Evolutionary conservation across 2,888 invertebrate genomes (phyloP).

Genomic region (Cephus spinipes): DNA sequence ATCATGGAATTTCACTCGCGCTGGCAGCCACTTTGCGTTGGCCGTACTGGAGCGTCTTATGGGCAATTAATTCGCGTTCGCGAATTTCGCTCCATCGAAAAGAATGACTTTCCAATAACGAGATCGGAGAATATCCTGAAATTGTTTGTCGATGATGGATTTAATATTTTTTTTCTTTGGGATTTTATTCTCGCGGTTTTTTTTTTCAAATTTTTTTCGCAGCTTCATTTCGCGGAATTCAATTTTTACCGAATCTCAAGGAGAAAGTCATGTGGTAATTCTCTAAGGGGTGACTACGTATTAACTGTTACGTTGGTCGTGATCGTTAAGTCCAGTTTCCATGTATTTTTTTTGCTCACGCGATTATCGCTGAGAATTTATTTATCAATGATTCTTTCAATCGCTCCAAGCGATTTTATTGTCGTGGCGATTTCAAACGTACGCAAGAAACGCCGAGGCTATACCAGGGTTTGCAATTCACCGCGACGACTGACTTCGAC

Average conservation of each 20-base stretch:
- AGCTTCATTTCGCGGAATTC: background rate
- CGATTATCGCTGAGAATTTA: background rate
- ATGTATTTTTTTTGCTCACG: background rate
- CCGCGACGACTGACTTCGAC: conserved; percentile 1
- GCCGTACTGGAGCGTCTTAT: background rate
- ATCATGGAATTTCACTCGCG: background rate
- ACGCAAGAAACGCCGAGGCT: background rate
- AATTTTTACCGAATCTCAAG: background rate
- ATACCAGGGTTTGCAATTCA: background rate
- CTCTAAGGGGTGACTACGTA: background rate
- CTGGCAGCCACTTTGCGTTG: background rate
- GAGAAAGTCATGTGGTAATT: background rate
- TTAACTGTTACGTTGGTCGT: background rate
- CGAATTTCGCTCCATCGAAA: background rate
- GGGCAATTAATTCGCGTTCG: background rate
- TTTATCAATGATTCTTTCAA: background rate
- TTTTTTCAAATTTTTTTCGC: background rate
- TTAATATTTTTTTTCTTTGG: background rate
- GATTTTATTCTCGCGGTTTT: background rate
- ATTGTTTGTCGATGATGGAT: background rate
- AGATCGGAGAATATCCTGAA: background rate
- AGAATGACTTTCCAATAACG: background rate
- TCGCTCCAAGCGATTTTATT: background rate
- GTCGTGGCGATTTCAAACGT: background rate
- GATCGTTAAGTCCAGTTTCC: background rate